These are phyloP conservation scores for Peromyscus nudipes DNA, from an alignment of 2,797 vertebrate species.

Conservation along the genomic window DNA sequence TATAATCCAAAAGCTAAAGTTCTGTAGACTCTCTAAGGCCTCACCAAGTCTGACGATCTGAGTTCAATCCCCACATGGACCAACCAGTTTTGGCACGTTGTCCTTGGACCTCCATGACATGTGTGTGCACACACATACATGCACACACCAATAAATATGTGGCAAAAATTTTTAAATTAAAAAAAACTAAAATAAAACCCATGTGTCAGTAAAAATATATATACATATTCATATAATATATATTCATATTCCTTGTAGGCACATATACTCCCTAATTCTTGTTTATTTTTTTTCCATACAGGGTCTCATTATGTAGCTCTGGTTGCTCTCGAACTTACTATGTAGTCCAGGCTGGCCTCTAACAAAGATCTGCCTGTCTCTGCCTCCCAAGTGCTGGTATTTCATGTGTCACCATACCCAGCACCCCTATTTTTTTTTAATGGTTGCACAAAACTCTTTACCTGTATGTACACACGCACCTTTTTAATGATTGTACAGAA, in stretches of 20 bases:
- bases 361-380: background rate
- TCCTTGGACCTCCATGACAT: background rate
- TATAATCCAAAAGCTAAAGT: background rate
- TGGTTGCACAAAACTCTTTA: background rate
- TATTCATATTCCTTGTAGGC: background rate
- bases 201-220: too few relatives aligned
- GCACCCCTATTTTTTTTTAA: background rate
- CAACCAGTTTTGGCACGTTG: background rate
- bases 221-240: too few relatives aligned
- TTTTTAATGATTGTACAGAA: slow-evolving; percentile 45
- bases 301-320: too few relatives aligned
- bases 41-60: background rate
- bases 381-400: background rate
- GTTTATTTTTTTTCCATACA: background rate
- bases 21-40: slow-evolving; percentile 24
- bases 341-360: background rate
- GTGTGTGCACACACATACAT: background rate
- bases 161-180: background rate
- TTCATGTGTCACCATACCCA: background rate
- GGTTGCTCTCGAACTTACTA: background rate
- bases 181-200: background rate
- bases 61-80: background rate
- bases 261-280: background rate
- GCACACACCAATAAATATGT: background rate
- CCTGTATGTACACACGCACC: background rate